These are phyloP conservation scores for Gasterosteus nipponicus DNA, from an alignment of 2,113 vertebrate genomes.

Conservation along the genomic window DNA sequence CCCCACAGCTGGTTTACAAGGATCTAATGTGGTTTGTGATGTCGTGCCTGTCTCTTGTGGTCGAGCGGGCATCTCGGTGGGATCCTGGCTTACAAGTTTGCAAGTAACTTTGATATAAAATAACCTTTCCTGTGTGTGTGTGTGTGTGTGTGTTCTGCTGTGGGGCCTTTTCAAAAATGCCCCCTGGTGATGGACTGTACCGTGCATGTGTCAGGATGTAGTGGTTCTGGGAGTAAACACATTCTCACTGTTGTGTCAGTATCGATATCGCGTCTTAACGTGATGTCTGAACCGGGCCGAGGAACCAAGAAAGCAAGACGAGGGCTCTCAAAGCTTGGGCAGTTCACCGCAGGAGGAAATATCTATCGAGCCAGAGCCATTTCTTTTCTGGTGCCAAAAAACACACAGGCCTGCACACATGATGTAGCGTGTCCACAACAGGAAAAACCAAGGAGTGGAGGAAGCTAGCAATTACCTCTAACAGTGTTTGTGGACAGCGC, in stretches of 20 bases:
- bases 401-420: constrained; percentile 26
- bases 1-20: not conserved
- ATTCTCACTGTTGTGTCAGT: constrained; percentile 22
- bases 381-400: constrained; percentile 55
- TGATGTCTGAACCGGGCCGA: constrained; percentile 55
- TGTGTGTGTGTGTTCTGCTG: not conserved
- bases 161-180: no score
- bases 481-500: constrained; percentile 36
- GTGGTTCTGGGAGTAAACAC: not conserved
- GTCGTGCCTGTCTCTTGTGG: not conserved
- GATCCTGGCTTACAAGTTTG: not conserved
- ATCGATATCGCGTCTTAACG: constrained; percentile 37
- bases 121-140: not conserved
- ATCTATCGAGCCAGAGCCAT: constrained; percentile 43
- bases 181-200: not conserved
- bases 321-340: constrained; percentile 45
- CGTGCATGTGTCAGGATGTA: not conserved
- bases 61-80: no score
- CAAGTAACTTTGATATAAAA: not conserved
- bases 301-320: constrained; percentile 41
- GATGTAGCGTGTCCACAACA: constrained; percentile 50
- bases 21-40: not conserved
- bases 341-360: constrained; percentile 59
- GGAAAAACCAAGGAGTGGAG: constrained; percentile 54
- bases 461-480: constrained; percentile 63